Conservation (phyloP, 2,113 vertebrate species). For the Acinonyx jubatus region DNA sequence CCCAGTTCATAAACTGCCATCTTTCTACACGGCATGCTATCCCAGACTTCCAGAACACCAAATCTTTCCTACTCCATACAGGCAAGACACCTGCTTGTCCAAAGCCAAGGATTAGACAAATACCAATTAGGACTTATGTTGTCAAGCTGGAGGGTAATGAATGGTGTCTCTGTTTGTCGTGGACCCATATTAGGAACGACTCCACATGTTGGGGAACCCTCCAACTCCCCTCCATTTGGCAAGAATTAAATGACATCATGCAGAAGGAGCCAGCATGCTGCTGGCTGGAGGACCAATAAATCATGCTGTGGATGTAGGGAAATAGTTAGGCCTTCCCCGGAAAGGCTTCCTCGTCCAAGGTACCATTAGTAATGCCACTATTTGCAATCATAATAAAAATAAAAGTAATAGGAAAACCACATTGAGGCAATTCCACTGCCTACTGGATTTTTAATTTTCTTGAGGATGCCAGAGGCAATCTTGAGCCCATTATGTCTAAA, state of each 20-base stretch:
- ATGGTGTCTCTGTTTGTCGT: background rate
- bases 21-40: background rate
- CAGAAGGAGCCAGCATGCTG: background rate
- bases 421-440: slow-evolving; percentile 53
- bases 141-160: background rate
- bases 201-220: background rate
- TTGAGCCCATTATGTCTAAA: slow-evolving; percentile 69
- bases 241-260: background rate
- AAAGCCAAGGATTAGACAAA: slow-evolving; percentile 19
- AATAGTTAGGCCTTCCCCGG: background rate
- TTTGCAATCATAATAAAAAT: slow-evolving; percentile 73
- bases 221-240: background rate
- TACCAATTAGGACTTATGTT: background rate
- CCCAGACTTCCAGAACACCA: slow-evolving; percentile 3
- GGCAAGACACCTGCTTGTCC: background rate
- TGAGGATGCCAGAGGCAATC: slow-evolving; percentile 72
- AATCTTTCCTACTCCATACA: background rate
- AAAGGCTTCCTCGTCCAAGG: slow-evolving; percentile 20
- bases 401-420: slow-evolving; percentile 69
- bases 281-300: background rate
- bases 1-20: background rate
- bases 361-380: slow-evolving; percentile 42
- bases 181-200: background rate
- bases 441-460: slow-evolving; percentile 77
- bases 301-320: background rate